Evolutionary conservation across 1,140 invertebrate species (phyloP), one percentile per base, ranked within the genome.

Genomic region (Drosophila paulistorum): DNA sequence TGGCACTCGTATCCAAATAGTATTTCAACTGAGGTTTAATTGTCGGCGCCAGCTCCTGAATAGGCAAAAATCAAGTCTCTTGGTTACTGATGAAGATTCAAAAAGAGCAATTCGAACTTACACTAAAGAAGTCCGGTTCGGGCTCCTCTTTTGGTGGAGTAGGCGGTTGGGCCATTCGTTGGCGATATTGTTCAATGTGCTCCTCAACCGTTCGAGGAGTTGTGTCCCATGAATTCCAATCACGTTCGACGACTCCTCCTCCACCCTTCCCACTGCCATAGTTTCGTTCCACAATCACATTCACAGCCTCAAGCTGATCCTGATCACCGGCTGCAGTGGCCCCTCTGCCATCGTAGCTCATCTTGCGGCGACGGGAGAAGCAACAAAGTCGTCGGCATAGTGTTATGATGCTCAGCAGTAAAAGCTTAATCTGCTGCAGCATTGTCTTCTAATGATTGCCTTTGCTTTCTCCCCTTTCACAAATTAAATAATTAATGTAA

Each of bases 161-260:
- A 7, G 85, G 76, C 2, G 90, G 90, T 54, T 91, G 82, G 0
- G 90, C 86, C 72, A 92, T 81, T 10, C 82, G 81, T 59, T 91
- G 84, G 42, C 91, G 76, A 65, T 92, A 92, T 60, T 91, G 90
- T 54, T 92, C 91, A n/a, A 92, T 92, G 62, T 92, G 91, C 62
- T 92, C 91, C 65, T 90, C 84, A 5, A 92, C 90, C 6, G 91
- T 92, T 0, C 87, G 77, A 1, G 91, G 91, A 65, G 84, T 86
- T 60, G 92, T 91, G 55, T 92, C 91, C 91, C 91, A 92, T 2
- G 84, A 90, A 63, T 92, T 92, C 91, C 91, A 92, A 71, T 92
- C 91, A 0, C 90, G 79, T 9, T 92, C 91, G 11, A 33, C 91
- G 11, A 33, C 69, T 6, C 48, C 37, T 6, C 41, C 37, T n/a